Evolutionary conservation across 92 coral and sea anemone genomes (phyloP).

Genomic region (Actinostola sp.): DNA sequence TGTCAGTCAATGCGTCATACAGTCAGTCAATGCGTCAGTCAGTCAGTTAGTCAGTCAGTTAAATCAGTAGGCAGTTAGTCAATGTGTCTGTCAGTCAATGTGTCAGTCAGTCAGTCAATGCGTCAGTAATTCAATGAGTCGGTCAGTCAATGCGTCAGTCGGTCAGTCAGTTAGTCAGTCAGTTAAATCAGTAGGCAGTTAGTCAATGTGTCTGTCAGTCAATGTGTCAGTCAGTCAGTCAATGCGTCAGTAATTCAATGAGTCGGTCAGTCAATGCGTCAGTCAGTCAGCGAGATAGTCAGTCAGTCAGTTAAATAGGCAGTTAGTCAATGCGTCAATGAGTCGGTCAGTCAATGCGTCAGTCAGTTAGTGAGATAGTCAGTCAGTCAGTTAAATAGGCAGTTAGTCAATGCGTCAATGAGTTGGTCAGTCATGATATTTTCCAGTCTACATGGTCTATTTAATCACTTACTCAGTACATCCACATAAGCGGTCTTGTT

Average conservation of each 20-base stretch:
- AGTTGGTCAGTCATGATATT: neutral
- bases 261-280: neutral
- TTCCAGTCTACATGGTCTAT: neutral
- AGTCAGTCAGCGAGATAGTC: neutral
- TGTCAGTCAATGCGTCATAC: neutral
- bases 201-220: neutral
- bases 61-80: neutral
- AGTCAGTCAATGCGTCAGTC: neutral
- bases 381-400: neutral
- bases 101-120: neutral
- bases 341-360: neutral
- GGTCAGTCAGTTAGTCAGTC: constrained; percentile 1
- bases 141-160: neutral
- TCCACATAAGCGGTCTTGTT: constrained; percentile 17
- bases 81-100: neutral
- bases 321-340: neutral
- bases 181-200: neutral
- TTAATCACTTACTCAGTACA: constrained; percentile 25
- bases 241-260: neutral
- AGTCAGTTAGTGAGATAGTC: neutral
- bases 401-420: neutral
- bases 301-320: neutral
- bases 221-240: neutral
- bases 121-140: neutral
- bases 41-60: constrained; percentile 1